phyloP scores from a whole-genome alignment of 2,888 invertebrate species.

The Platypus cylindrus region DNA sequence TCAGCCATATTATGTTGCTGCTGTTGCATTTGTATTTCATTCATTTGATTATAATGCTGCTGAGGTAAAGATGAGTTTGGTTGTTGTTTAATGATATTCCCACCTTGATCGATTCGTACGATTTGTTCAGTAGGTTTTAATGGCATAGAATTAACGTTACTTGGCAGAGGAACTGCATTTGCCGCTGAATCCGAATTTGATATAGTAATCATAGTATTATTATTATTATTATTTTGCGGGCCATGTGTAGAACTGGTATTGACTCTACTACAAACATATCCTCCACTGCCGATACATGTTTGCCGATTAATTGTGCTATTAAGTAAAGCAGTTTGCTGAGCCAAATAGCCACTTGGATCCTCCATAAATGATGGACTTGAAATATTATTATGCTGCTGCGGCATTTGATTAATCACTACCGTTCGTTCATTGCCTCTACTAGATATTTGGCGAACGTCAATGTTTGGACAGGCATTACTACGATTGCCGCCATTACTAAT shows the following conservation, averaged over 20 bases:
- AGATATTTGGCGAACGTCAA: slow-evolving; percentile 45
- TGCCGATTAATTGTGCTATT: slow-evolving; percentile 71
- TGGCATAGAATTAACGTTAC: slow-evolving; percentile 28
- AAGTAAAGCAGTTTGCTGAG: slow-evolving; percentile 77
- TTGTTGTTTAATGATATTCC: slow-evolving; percentile 22
- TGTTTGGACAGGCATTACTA: slow-evolving; percentile 42
- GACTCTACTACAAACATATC: slow-evolving; percentile 30
- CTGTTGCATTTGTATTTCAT: slow-evolving; percentile 19
- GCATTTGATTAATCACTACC: slow-evolving; percentile 27
- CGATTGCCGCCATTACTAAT: slow-evolving; percentile 11
- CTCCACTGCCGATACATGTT: slow-evolving; percentile 26
- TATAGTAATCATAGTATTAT: slow-evolving; percentile 21
- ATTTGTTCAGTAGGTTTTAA: slow-evolving; percentile 22
- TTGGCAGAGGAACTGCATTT: slow-evolving; percentile 34
- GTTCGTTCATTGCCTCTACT: slow-evolving; percentile 34
- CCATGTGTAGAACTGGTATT: slow-evolving; percentile 22
- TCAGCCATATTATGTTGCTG: slow-evolving; percentile 24
- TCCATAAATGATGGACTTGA: slow-evolving; percentile 74
- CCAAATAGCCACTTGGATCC: slow-evolving; percentile 81
- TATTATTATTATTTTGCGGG: slow-evolving; percentile 22
- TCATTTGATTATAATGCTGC: slow-evolving; percentile 18
- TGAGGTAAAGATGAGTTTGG: slow-evolving; percentile 20
- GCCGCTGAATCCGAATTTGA: slow-evolving; percentile 26
- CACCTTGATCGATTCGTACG: slow-evolving; percentile 24
- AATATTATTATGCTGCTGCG: slow-evolving; percentile 26